Conservation (phyloP, 2,797 vertebrate species). For the Epinephelus coioides region DNA sequence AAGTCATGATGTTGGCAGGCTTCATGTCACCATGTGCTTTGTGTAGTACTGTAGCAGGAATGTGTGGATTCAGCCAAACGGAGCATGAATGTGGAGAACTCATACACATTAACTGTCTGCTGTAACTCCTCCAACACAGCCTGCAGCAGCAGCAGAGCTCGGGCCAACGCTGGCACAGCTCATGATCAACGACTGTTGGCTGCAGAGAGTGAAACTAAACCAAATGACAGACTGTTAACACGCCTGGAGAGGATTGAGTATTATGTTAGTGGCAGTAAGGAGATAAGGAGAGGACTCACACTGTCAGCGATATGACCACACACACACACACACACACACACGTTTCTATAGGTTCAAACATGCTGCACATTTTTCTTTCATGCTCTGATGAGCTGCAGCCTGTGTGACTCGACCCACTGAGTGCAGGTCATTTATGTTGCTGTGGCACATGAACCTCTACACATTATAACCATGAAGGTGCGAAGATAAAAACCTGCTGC, state of each 20-base stretch:
- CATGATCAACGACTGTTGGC: slow-evolving; percentile 26
- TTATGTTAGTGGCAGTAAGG: no score
- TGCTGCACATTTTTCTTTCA: background rate
- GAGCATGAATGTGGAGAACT: background rate
- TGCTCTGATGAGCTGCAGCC: background rate
- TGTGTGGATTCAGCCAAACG: slow-evolving; percentile 22
- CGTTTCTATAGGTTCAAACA: background rate
- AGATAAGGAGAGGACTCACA: no score
- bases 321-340: no score
- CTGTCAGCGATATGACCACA: no score
- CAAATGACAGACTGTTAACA: slow-evolving; percentile 13
- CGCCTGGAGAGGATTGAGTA: background rate
- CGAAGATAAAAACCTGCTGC: background rate
- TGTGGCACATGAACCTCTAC: background rate
- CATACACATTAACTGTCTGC: no score
- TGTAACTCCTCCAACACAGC: background rate
- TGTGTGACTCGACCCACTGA: background rate
- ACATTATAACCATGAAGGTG: background rate
- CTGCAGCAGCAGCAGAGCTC: background rate
- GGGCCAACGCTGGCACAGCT: slow-evolving; percentile 3
- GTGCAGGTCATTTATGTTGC: background rate
- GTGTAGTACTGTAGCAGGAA: slow-evolving; percentile 2
- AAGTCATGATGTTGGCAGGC: slow-evolving; percentile 5
- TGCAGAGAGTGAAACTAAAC: slow-evolving; percentile 8
- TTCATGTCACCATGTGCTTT: slow-evolving; percentile 14